These are phyloP conservation scores for Phalera bucephala DNA, from an alignment of 2,888 invertebrate genomes.

Conservation along the genomic window DNA sequence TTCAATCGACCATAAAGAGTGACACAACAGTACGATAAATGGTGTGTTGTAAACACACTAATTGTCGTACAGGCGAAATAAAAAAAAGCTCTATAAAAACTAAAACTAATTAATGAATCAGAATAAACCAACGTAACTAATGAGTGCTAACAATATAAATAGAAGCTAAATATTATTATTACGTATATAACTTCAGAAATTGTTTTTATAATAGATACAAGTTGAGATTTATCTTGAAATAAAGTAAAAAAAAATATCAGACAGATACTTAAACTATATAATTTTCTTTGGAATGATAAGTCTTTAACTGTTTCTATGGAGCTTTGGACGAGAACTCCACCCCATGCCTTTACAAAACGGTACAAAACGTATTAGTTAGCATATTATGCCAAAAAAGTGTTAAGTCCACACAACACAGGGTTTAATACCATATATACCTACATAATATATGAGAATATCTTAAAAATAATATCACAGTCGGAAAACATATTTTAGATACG, in stretches of 20 bases:
- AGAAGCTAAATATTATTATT: constrained; percentile 8
- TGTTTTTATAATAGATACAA: constrained; percentile 1
- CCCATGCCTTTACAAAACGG: constrained; percentile 23
- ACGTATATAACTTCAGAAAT: constrained; percentile 3
- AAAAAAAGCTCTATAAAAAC: constrained; percentile 41
- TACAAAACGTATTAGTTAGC: constrained; percentile 33
- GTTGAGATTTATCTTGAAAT: no score
- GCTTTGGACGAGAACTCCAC: constrained; percentile 17
- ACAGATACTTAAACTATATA: constrained; percentile 3
- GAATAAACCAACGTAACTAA: constrained; percentile 11
- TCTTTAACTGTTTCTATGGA: constrained; percentile 21
- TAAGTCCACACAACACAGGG: constrained; percentile 37
- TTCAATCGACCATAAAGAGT: constrained; percentile 26
- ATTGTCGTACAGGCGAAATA: constrained; percentile 33
- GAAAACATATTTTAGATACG: constrained; percentile 50
- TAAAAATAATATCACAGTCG: constrained; percentile 77
- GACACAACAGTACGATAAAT: constrained; percentile 27
- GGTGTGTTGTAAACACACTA: constrained; percentile 21
- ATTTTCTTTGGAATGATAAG: constrained; percentile 26
- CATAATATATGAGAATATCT: constrained; percentile 31
- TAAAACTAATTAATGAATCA: constrained; percentile 24
- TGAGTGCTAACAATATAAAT: constrained; percentile 18
- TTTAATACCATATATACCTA: constrained; percentile 38
- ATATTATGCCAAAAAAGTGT: constrained; percentile 36
- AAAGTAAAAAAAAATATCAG: constrained; percentile 3